Evolutionary conservation across 2,797 vertebrate species (phyloP).

Genomic region (Tolypeutes matacus): DNA sequence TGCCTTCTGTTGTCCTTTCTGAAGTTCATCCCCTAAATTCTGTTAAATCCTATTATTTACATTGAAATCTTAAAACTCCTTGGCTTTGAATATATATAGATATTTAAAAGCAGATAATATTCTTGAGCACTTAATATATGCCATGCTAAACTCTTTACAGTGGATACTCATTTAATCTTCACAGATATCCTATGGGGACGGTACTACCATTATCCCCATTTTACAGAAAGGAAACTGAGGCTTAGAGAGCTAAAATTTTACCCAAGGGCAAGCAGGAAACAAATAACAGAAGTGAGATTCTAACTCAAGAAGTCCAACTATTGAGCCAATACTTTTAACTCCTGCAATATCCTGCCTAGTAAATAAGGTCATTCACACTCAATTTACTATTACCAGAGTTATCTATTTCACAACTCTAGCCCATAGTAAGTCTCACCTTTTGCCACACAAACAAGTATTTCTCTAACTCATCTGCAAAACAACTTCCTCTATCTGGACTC

Average conservation of each 20-base stretch:
- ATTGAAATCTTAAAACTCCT: conserved; percentile 44
- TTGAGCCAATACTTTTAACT: neutral
- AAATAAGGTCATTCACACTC: neutral
- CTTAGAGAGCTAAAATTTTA: neutral
- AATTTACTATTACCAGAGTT: neutral
- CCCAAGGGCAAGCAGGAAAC: neutral
- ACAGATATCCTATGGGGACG: neutral
- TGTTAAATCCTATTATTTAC: conserved; percentile 13
- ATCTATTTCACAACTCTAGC: conserved; percentile 2
- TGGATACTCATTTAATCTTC: conserved; percentile 1
- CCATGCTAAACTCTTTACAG: neutral
- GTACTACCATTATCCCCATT: neutral
- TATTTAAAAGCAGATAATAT: neutral
- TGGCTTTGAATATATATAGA: neutral
- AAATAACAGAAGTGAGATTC: neutral
- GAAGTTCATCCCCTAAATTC: conserved; percentile 1
- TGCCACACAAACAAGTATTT: neutral
- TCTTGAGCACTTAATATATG: neutral
- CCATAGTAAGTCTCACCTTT: neutral
- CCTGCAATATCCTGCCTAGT: neutral
- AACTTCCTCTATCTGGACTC: neutral
- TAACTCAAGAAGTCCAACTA: conserved; percentile 27
- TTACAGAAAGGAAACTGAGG: no score
- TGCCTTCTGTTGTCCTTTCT: neutral
- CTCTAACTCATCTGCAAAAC: neutral